A percentile compares a stretch with the other conserved stretches of the same genome.
Conservation (phyloP, 2,797 vertebrate species). For the Calcarius lapponicus region DNA sequence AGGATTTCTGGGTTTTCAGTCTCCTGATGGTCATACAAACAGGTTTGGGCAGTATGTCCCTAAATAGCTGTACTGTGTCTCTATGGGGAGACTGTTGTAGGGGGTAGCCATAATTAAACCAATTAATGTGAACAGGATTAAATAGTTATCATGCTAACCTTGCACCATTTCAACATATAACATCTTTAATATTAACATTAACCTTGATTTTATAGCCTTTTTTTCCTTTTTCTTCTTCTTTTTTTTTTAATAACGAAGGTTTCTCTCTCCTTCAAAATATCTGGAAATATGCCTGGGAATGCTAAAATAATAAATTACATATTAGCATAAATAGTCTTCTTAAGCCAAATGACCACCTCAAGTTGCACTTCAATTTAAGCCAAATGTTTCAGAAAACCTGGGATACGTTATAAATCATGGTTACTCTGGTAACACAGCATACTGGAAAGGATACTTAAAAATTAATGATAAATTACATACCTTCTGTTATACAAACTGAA, state of each 20-base stretch:
- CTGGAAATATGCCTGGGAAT: background rate
- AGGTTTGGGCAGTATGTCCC: fast-evolving
- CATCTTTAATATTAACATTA: background rate
- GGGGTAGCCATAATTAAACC: background rate
- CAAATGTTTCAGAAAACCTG: background rate
- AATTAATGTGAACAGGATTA: background rate
- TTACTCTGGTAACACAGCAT: background rate
- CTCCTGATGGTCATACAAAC: background rate
- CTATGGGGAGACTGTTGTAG: background rate
- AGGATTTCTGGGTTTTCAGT: background rate
- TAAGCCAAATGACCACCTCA: background rate
- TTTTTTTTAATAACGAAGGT: background rate
- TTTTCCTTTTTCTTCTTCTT: background rate
- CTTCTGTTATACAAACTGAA: background rate
- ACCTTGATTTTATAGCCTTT: background rate
- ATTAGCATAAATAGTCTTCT: background rate
- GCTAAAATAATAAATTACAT: background rate
- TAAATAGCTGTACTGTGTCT: background rate
- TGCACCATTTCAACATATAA: background rate
- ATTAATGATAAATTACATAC: background rate
- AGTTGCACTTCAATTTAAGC: background rate
- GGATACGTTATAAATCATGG: background rate
- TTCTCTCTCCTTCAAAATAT: background rate
- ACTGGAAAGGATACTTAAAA: background rate
- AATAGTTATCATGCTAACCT: background rate